These are phyloP conservation scores for Micrasema longulum DNA, from an alignment of 1,140 invertebrate species.

Conservation along the genomic window DNA sequence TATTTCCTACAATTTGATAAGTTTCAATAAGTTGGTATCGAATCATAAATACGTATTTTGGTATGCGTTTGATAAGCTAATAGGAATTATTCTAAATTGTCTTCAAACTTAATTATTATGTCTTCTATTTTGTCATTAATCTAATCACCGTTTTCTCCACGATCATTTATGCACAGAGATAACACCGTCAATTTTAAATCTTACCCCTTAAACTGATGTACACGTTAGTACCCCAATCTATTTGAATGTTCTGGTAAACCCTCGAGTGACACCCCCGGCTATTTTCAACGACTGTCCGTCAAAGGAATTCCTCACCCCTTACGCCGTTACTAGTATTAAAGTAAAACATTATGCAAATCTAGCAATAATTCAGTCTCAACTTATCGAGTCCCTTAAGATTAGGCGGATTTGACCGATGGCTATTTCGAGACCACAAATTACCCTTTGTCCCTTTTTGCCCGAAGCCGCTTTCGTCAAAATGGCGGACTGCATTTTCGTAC, in stretches of 20 bases:
- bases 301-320: slow-evolving; percentile 7
- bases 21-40: too few relatives aligned
- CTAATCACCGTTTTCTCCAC: background rate
- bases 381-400: slow-evolving; percentile 41
- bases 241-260: slow-evolving; percentile 12
- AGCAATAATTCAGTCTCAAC: slow-evolving; percentile 43
- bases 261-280: background rate
- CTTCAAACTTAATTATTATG: too few relatives aligned
- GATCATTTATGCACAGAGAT: background rate
- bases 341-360: slow-evolving; percentile 51
- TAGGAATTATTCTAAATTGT: too few relatives aligned
- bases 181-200: slow-evolving; percentile 1
- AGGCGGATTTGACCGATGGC: slow-evolving; percentile 53
- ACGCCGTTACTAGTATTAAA: slow-evolving; percentile 40
- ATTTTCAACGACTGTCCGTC: slow-evolving; percentile 40
- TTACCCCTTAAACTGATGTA: slow-evolving; percentile 12
- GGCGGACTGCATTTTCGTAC: background rate
- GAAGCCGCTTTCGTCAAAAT: background rate
- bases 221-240: slow-evolving; percentile 3
- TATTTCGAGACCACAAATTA: slow-evolving; percentile 49
- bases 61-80: too few relatives aligned
- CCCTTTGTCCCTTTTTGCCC: slow-evolving; percentile 49
- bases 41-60: too few relatives aligned
- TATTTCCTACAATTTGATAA: too few relatives aligned
- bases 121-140: slow-evolving; percentile 2